These are phyloP conservation scores for Muscicapa comitata DNA, from an alignment of 2,797 vertebrate species.

Conservation along the genomic window DNA sequence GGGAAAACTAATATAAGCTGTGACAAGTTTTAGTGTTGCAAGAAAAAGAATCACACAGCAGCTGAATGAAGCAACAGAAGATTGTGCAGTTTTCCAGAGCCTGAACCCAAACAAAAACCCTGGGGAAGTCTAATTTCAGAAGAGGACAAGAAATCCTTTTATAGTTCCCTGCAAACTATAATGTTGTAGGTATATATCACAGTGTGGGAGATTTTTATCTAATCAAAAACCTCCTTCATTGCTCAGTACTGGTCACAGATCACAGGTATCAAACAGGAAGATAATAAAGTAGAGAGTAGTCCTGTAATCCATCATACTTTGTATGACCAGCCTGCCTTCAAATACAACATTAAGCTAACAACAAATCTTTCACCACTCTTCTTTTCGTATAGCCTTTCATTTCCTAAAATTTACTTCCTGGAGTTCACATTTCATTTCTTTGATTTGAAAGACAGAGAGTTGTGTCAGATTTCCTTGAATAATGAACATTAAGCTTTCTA, in stretches of 20 bases:
- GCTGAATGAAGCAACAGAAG: background rate
- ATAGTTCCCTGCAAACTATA: background rate
- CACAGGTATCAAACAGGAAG: constrained; percentile 12
- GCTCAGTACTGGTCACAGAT: background rate
- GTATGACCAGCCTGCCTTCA: background rate
- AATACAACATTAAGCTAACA: background rate
- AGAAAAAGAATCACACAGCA: background rate
- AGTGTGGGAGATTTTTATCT: background rate
- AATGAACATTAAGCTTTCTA: background rate
- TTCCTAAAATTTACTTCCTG: constrained; percentile 12
- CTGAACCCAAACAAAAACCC: background rate
- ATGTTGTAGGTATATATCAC: background rate
- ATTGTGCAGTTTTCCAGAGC: background rate
- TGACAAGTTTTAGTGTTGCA: background rate
- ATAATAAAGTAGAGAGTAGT: background rate
- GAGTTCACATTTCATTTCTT: background rate
- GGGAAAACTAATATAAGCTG: background rate
- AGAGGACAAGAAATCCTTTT: background rate
- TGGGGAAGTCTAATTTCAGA: background rate
- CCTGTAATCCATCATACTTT: background rate
- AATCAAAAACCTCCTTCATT: background rate
- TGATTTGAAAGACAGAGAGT: background rate
- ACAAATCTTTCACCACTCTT: background rate
- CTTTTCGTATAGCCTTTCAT: background rate
- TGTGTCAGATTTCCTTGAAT: background rate